phyloP scores from a whole-genome alignment of 2,797 vertebrate genomes.

The Hippopotamyrus pictus region DNA sequence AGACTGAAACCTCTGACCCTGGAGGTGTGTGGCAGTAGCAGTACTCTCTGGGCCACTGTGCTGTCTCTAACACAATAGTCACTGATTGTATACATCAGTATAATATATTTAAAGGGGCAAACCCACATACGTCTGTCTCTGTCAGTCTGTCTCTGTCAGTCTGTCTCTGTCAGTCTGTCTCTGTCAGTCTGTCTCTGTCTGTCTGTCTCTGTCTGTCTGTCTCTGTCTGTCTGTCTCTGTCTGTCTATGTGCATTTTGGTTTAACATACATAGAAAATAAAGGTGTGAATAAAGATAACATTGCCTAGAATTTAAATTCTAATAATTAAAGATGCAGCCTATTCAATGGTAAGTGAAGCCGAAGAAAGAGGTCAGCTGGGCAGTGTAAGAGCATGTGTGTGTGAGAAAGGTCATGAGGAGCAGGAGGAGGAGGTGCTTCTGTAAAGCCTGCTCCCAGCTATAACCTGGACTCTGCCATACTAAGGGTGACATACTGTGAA shows the following conservation, averaged over 20 bases:
- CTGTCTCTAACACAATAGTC: not conserved
- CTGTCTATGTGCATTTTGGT: not conserved
- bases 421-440: not conserved
- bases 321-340: not conserved
- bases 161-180: too few relatives aligned
- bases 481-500: not conserved
- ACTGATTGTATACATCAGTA: not conserved
- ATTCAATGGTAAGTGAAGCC: not conserved
- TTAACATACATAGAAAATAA: not conserved
- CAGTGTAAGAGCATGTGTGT: not conserved
- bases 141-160: too few relatives aligned
- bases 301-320: not conserved
- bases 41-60: not conserved
- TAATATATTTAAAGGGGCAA: not conserved
- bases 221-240: too few relatives aligned
- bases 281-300: not conserved
- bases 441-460: not conserved
- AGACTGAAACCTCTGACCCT: not conserved
- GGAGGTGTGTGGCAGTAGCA: not conserved
- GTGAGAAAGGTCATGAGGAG: not conserved
- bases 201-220: too few relatives aligned
- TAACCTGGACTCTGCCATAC: not conserved
- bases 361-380: not conserved
- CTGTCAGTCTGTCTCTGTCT: too few relatives aligned
- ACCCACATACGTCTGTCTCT: not conserved